Conservation (phyloP, 2,888 invertebrate genomes). For the Hypercompe scribonia region DNA sequence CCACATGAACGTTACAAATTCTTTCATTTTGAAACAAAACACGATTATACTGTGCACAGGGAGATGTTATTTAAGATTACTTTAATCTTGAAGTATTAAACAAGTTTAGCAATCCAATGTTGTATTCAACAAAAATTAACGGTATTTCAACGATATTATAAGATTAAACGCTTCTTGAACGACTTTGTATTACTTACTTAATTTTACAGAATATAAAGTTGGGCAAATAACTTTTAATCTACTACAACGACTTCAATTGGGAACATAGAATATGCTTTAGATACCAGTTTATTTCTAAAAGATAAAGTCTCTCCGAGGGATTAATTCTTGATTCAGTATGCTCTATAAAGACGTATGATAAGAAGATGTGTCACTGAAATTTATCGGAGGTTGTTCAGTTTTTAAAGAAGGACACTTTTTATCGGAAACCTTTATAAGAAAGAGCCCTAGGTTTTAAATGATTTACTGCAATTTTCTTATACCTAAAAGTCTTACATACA, state of each 20-base stretch:
- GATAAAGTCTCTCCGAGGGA: not conserved
- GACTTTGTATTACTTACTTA: not conserved
- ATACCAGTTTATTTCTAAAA: not conserved
- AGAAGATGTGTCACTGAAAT: not conserved
- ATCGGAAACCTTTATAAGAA: not conserved
- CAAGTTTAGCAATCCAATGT: not conserved
- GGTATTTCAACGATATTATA: not conserved
- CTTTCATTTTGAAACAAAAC: not conserved
- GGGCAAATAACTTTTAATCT: not conserved
- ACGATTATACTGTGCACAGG: not conserved
- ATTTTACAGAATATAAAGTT: not conserved
- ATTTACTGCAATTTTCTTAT: not conserved
- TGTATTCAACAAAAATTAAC: not conserved
- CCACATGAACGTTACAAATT: no score
- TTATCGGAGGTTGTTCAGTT: not conserved
- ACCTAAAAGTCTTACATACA: not conserved
- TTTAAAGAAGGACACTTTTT: not conserved
- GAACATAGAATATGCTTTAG: not conserved
- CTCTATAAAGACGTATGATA: not conserved
- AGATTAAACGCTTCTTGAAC: not conserved
- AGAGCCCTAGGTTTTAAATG: not conserved
- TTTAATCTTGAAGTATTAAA: not conserved
- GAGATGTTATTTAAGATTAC: not conserved
- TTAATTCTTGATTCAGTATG: not conserved
- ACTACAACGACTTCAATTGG: not conserved